Evolutionary conservation across 53 echinoderm and acorn worm genomes (phyloP), one percentile per base, ranked within the genome.

Genomic region (Echinometra lucunter): DNA sequence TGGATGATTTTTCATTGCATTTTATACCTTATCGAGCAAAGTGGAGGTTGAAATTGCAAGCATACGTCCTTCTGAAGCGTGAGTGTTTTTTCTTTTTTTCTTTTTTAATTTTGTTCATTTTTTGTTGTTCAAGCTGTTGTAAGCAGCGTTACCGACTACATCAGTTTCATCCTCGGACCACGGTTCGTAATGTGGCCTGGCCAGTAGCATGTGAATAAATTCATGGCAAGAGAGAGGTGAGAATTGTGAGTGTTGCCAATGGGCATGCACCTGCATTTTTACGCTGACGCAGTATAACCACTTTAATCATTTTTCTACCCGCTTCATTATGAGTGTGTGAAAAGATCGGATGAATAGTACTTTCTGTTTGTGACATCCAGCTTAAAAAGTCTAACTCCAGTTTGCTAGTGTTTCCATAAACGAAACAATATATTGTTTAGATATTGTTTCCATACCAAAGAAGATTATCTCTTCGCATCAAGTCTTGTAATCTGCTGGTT

Each of bases 241-340:
- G 49, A 28, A n/a, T 85, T 85, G n/a, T 45, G 15, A 45, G 17
- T n/a, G 6, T 47, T 49, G 85, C 85, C 85, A 85, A 49, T 6
- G 21, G 85, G 85, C 49, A 49, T 47, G 49, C 85, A 85, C 47
- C 85, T 85, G 85, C 85, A 49, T 85, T 85, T 47, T 12, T 40
- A 42, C 85, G 47, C 12, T 27, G n/a, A 42, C 37, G 25, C 82
- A 44, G 44, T 82, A 85, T 85, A 78, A 40, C 53, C 53, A 63
- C 49, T 85, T 74, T 47, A n/a, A 47, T n/a, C 16, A n/a, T 49
- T 15, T 1, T 19, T 11, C 30, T 45, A 40, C 21, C 38, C n/a
- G n/a, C 85, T 28, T 85, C 85, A 81, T 81, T 81, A 44, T 23
- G 32, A 72, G 32, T 78, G 17, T 78, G 85, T 19, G 85, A 49